Evolutionary conservation across 2,888 invertebrate species (phyloP), one percentile per base, ranked within the genome.

Genomic region (Perizoma affinitatum): DNA sequence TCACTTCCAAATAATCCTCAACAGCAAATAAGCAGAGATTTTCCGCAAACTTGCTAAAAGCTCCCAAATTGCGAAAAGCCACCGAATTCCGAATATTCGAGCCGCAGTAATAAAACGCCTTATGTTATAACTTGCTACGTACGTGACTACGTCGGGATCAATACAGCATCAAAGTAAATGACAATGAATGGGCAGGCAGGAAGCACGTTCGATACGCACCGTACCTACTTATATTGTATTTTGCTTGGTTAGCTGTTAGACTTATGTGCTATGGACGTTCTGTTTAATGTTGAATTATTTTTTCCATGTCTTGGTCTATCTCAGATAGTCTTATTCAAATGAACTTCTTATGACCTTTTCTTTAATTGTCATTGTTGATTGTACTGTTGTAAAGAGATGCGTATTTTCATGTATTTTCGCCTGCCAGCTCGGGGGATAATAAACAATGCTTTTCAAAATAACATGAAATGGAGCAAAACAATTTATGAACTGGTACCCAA

Each of bases 101-200:
- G 63, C 58, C 65, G 63, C 68, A 61, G 67, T 58, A 71, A 71
- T 73, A 72, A 68, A 72, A 71, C 63, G 58, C 65, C 63, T 62
- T 68, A 71, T 68, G 74, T 75, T 75, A 74, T 77, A 69, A 73
- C 78, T 78, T 77, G 74, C 67, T 68, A 68, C 76, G 77, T 76
- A 78, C 79, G 75, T 80, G 79, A 74, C 79, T 75, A 71, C 73
- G 74, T 68, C 63, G 74, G 79, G 86, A 85, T 87, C 86, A 83
- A 85, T 86, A 78, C 73, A 78, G 81, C 82, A 82, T 86, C 83
- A 83, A 76, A 82, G 83, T 79, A 83, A 86, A 86, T 84, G 84
- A 85, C 87, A 83, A 86, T 80, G 79, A 84, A 87, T 86, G 81
- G 73, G 76, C 63, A 69, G 66, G 70, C 65, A 65, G 69, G 56